Base-by-base conservation (phyloP, 2,888 invertebrate genomes). In the Megamerina dolium region DNA sequence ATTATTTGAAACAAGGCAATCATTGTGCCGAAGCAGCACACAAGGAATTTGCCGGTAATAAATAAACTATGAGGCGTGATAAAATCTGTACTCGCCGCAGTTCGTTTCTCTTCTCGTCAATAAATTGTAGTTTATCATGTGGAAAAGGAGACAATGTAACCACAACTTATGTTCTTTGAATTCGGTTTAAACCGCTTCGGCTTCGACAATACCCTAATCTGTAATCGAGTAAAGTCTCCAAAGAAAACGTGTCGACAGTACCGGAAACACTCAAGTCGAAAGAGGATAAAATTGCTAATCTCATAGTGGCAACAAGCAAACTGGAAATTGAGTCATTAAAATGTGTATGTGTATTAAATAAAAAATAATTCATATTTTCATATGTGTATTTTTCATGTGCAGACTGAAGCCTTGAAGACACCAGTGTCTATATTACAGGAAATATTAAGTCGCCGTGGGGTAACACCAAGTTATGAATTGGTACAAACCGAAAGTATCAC, bases 401-500 rank as follows among this genome's bases (percentile, higher is more conserved):
- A 68, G 51, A 64, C 83, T 75, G 87, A 87, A 54, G 83, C 86
- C 1, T 79, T 80, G 63, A 91, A 92, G 69, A 95, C 94, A 5
- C 95, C 95, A 0, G 93, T 95, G 20, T 94, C 94, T 2, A 85
- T 92, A 45, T 77, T 96, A 6, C 95, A 96, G 75, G 96, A 96
- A 70, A 75, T 95, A 45, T 76, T 94, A 54, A 91, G 91, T 35
- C 83, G 93, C 20, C 81, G 92, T 44, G 92, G 92, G 8, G 86
- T 92, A 14, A 92, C 93, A 13, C 94, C 95, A 1, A 92, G 91
- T 64, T 95, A 95, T 74, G 94, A 95, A 62, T 73, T 95, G 51
- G 86, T 92, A 26, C 94, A 95, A 72, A 93, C 94, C 53, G 95
- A 96, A 63, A 96, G 96, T 14, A 92, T 93, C 60, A 92, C 95